Percentiles rank a stretch among this genome's conserved stretches.
Conservation (phyloP, 2,797 vertebrate species). For the Falco cherrug region DNA sequence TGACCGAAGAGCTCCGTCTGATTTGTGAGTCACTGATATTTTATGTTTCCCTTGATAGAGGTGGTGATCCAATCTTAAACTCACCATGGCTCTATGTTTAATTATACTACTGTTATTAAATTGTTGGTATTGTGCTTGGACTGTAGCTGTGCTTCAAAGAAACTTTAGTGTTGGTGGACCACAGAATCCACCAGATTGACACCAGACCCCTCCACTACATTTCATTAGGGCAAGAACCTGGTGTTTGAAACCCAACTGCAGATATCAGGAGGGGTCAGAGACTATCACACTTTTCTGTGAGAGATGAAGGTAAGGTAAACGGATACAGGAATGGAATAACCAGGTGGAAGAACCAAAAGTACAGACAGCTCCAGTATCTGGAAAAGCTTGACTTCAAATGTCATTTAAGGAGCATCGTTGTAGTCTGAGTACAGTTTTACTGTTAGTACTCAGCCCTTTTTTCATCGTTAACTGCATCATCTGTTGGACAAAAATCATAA, state of each 20-base stretch:
- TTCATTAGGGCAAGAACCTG: not conserved
- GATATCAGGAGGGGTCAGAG: not conserved
- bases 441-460: not conserved
- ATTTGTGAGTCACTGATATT: not conserved
- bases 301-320: not conserved
- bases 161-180: not conserved
- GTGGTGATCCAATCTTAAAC: not conserved
- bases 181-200: not conserved
- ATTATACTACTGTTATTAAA: not conserved
- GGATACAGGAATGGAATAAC: not conserved
- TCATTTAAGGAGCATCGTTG: not conserved
- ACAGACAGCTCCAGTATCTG: not conserved
- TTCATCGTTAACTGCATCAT: not conserved
- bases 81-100: accelerated
- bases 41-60: not conserved
- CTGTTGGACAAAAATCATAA: not conserved
- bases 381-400: not conserved
- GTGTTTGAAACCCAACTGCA: not conserved
- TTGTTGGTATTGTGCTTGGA: not conserved
- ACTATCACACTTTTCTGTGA: not conserved
- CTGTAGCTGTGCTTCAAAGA: not conserved
- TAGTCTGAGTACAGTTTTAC: not conserved
- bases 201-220: not conserved
- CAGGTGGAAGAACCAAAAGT: not conserved
- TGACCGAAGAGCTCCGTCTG: not conserved